Conservation (phyloP, 1,140 invertebrate species). For the Phymastichus coffea region DNA sequence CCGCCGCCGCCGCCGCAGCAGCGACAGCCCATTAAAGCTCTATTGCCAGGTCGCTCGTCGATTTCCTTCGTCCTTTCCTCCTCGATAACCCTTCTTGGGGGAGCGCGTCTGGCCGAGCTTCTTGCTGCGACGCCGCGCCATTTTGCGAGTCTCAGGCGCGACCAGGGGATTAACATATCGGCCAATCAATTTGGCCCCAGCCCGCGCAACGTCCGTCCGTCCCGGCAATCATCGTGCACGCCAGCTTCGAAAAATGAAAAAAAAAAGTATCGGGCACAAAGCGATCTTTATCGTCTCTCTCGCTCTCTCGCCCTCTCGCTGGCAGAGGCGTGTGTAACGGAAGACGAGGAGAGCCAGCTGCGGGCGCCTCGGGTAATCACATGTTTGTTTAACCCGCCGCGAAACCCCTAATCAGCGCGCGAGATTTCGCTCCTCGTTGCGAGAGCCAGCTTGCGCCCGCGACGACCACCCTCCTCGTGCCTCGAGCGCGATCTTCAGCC, state of each 20-base stretch:
- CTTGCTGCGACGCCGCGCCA: no score
- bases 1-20: no score
- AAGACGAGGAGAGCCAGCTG: slow-evolving; percentile 43
- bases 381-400: slow-evolving; percentile 60
- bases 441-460: slow-evolving; percentile 29
- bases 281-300: slow-evolving; percentile 25
- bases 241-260: no score
- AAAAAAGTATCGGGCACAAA: no score
- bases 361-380: slow-evolving; percentile 55
- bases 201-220: no score
- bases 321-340: slow-evolving; percentile 8
- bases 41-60: no score
- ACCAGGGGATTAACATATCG: no score
- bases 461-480: slow-evolving; percentile 43
- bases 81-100: slow-evolving; percentile 26
- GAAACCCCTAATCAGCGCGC: slow-evolving; percentile 54
- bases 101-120: slow-evolving; percentile 27
- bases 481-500: slow-evolving; percentile 11
- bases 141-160: no score
- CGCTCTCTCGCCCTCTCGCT: slow-evolving; percentile 21
- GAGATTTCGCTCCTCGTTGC: slow-evolving; percentile 9
- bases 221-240: no score
- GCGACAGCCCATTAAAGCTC: no score
- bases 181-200: no score
- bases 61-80: slow-evolving; percentile 24